Base-by-base conservation (phyloP, 2,888 invertebrate genomes). In the Trissoscelio sp. region DNA sequence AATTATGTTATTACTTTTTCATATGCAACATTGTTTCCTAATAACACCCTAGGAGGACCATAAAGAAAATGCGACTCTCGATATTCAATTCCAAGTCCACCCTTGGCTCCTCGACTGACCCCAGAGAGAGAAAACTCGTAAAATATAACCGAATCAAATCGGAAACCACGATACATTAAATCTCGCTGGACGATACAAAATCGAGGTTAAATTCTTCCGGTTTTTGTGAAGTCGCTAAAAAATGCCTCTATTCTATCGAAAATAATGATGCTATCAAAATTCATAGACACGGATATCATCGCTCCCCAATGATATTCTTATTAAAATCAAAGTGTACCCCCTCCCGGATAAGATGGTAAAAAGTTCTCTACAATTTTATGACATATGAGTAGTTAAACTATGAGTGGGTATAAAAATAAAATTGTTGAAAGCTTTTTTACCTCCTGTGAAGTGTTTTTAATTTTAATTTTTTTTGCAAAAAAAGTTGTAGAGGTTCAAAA, bases 121-220 rank as follows among this genome's bases (percentile, higher is more conserved):
- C 79, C 46, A 5, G 44, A 74, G 67, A 67, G 64, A 66, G 60
- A 67, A 60, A 60, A 70, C 79, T 66, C 79, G 88, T 90, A 87
- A 89, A 89, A 87, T 89, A 88, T 88, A 84, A 86, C 88, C 87
- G 89, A 87, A 88, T 87, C 89, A 85, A 89, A 90, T 90, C 89
- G 88, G 86, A 88, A 88, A 85, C 84, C 80, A 86, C 79, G 85
- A 83, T 86, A 85, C 87, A 85, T 86, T 87, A 86, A 85, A 86
- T 86, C 83, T 84, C 85, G 85, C 84, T 83, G 85, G 84, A 83
- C 86, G 84, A 82, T 86, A 82, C 83, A 83, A 86, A 88, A 90
- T 90, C 88, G 90, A 86, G 90, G 89, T 89, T 89, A 91, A 91
- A 87, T 86, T 88, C 87, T 91, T 91, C 90, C 91, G 88, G 88